Evolutionary conservation across 1,140 invertebrate genomes (phyloP).

Genomic region (Agrypnia vestita): DNA sequence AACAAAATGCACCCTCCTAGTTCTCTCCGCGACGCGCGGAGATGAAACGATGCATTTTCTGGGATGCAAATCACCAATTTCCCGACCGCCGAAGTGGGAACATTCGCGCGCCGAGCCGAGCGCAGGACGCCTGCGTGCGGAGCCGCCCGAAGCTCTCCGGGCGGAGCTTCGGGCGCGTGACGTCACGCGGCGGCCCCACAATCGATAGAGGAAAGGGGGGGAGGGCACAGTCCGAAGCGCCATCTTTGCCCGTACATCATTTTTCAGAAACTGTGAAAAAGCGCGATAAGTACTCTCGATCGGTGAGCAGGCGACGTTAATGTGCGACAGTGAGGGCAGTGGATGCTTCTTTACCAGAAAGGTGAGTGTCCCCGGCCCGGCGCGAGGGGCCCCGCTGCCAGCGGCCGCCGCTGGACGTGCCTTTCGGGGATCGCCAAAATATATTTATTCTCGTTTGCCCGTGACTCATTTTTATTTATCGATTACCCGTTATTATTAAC

Average conservation of each 20-base stretch:
- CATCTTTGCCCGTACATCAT: constrained; percentile 53
- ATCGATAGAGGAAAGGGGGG: constrained; percentile 57
- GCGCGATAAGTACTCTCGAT: constrained; percentile 50
- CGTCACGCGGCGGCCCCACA: constrained; percentile 45
- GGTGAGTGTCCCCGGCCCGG: constrained; percentile 65
- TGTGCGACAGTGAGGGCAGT: constrained; percentile 79
- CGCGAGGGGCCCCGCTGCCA: no score
- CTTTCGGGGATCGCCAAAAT: no score
- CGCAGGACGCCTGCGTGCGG: constrained; percentile 36
- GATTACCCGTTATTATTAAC: no score
- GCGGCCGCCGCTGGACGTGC: no score
- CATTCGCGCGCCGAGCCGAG: constrained; percentile 21
- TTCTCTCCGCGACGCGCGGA: neutral
- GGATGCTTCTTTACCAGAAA: constrained; percentile 80
- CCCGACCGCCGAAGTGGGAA: neutral
- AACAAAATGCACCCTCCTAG: no score
- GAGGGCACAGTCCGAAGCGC: constrained; percentile 50
- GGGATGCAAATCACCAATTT: constrained; percentile 18
- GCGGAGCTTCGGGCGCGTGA: constrained; percentile 43
- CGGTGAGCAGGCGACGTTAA: constrained; percentile 69
- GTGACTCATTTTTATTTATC: no score
- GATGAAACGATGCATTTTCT: constrained; percentile 12
- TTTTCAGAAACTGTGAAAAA: constrained; percentile 48
- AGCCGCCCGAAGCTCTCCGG: constrained; percentile 37
- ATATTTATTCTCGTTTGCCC: no score